Conservation (phyloP, 2,113 vertebrate genomes). For the Salminus brasiliensis region DNA sequence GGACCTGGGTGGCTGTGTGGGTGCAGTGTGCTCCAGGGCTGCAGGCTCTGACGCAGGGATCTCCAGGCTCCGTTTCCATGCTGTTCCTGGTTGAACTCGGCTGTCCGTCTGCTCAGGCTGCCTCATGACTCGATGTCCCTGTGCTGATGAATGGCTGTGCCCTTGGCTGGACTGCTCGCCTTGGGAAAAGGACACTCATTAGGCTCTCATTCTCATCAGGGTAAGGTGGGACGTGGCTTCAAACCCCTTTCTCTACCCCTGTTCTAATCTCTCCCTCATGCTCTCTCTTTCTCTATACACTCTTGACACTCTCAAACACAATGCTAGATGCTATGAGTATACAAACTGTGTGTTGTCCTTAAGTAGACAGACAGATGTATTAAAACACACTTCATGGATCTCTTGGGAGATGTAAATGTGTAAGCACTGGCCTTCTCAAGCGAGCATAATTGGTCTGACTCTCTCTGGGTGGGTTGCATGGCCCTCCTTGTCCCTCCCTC, state of each 20-base stretch:
- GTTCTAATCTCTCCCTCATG: neutral
- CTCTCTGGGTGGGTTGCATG: no score
- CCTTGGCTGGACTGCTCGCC: conserved; percentile 17
- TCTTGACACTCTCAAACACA: no score
- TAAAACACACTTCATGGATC: neutral
- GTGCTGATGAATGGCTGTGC: conserved; percentile 32
- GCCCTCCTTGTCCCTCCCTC: no score
- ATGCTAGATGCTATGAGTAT: no score
- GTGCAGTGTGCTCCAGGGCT: neutral
- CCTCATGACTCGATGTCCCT: conserved; percentile 11
- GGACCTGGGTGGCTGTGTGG: neutral
- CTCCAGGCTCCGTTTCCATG: conserved; percentile 1
- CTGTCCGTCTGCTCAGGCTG: conserved; percentile 8
- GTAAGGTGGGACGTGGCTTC: neutral
- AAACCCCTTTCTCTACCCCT: neutral
- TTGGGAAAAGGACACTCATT: conserved; percentile 41
- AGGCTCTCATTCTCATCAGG: conserved; percentile 19
- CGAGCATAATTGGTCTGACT: no score
- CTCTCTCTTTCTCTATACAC: neutral
- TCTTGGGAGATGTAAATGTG: no score
- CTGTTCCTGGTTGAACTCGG: neutral
- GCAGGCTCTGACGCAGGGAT: neutral
- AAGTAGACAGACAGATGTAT: neutral
- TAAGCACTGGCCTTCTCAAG: no score
- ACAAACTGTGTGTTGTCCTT: neutral